Base-by-base conservation (phyloP, 2,113 vertebrate species). In the Paraplagusia blochii region DNA sequence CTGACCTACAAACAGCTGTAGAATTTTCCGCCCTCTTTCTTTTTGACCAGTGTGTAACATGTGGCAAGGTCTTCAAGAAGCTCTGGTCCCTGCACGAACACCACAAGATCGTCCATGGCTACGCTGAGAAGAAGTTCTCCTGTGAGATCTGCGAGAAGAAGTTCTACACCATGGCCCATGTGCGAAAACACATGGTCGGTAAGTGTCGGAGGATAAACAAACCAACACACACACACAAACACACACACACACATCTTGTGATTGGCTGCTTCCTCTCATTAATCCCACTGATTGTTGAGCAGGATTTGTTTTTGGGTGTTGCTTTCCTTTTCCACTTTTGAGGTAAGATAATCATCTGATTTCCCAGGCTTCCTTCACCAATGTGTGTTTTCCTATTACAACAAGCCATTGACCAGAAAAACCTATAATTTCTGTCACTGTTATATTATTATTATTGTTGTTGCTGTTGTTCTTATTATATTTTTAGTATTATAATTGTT, bases 161-260 rank as follows among this genome's bases (percentile, higher is more conserved):
- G 83, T 97, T 97, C 85, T 95, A 96, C 87, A 97, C 95, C 46
- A 96, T 96, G 96, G 96, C 96, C 4, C 96, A 98, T 0, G 96
- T 98, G 80, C 90, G 95, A 79, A 98, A 98, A 87, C 96, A 98
- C 89, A 96, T 98, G 93, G 95, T 98, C 29, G 96, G 96, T 98
- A 84, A 95, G 96, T 95, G 71, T 12, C 53, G 15, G 38, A 12
- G 9, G 40, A 12, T n/a, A n/a, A 43, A 5, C 42, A 8, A 2
- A 29, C 22, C n/a, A n/a, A 14, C 40, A n/a, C n/a, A n/a, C n/a
- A n/a, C n/a, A n/a, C n/a, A n/a, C n/a, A n/a, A 2, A 29, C 22
- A 29, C 22, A 29, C 22, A 29, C 22, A 29, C 22, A 29, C 22
- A 29, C 22, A 29, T 4, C 14, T 8, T 14, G 13, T 15, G 42